These are phyloP conservation scores for Drosophila pectinifera DNA, from an alignment of 1,140 invertebrate species.

Conservation along the genomic window DNA sequence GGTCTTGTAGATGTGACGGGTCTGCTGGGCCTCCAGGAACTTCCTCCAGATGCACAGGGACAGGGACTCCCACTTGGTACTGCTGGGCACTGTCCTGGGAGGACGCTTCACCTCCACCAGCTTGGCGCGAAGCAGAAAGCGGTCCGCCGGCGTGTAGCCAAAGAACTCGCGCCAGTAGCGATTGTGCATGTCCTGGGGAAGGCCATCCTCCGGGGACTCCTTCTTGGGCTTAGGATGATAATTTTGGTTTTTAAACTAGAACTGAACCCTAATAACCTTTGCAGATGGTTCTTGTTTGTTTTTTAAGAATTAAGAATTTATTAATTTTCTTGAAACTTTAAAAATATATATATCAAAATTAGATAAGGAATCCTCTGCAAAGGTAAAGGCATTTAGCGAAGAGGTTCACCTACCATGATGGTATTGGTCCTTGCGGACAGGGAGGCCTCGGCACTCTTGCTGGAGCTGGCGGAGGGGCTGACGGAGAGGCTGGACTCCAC, in stretches of 20 bases:
- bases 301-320: no score
- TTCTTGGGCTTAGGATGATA: conserved; percentile 20
- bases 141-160: conserved; percentile 85
- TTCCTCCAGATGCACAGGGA: conserved; percentile 92
- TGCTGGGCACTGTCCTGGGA: conserved; percentile 49
- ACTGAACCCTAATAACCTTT: background rate
- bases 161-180: conserved; percentile 75
- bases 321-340: background rate
- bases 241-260: background rate
- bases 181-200: conserved; percentile 51
- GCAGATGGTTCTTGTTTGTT: background rate
- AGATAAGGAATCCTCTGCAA: background rate
- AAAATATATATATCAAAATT: background rate
- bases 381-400: background rate
- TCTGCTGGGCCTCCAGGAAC: conserved; percentile 91
- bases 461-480: conserved; percentile 23
- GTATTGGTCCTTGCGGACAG: conserved; percentile 19
- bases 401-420: conserved; percentile 32
- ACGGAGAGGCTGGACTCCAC: conserved; percentile 9
- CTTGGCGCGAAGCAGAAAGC: conserved; percentile 86
- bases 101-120: conserved; percentile 84
- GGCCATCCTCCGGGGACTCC: conserved; percentile 17
- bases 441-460: conserved; percentile 13
- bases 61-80: conserved; percentile 87
- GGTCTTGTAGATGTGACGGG: conserved; percentile 90